Base-by-base conservation (phyloP, 1,140 invertebrate species). In the Mya arenaria region DNA sequence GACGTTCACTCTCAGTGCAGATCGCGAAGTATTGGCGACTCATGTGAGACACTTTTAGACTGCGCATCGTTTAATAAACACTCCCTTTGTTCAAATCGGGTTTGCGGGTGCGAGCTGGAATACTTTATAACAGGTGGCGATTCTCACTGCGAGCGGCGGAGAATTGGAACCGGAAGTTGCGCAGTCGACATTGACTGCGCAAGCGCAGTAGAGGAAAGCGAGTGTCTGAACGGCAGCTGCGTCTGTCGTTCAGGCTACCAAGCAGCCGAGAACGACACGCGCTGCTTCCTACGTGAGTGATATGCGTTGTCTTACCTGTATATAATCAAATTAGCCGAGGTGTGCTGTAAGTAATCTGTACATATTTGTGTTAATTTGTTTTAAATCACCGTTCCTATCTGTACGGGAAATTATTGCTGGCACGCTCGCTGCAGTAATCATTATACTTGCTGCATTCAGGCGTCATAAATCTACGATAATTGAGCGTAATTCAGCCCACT, bases 171-270 rank as follows among this genome's bases (percentile, higher is more conserved):
- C 69, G 41, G 44, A 17, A 84, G 60, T 0, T 85, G 81, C 62
- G 19, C 5, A 1, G 36, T 28, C n/a, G 74, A 88, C 41, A 48
- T 28, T 0, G 87, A 88, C 78, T 88, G 87, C 62, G 30, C 44
- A 13, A 78, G 79, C 32, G 83, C 84, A 4, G 79, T 88, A 28
- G 19, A 28, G 48, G 62, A 85, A 58, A 86, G 85, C 23, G 58
- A 66, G 34, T 88, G 87, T 39, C 60, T 37, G 3, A 66, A 75
- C 37, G 62, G 39, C 41, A 71, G 65, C 13, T 88, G 87, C 39
- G 8, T 52, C 3, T 88, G 87, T 77, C 19, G 69, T 28, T 48
- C 58, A 34, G 85, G 84, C 25, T 83, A 75, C 56, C 19, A 52
- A n/a, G 39, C 19, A 84, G 85, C 63, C n/a, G n/a, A n/a, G n/a